Evolutionary conservation across 2,797 vertebrate genomes (phyloP).

Genomic region (Tokudaia tokunoshimensis): DNA sequence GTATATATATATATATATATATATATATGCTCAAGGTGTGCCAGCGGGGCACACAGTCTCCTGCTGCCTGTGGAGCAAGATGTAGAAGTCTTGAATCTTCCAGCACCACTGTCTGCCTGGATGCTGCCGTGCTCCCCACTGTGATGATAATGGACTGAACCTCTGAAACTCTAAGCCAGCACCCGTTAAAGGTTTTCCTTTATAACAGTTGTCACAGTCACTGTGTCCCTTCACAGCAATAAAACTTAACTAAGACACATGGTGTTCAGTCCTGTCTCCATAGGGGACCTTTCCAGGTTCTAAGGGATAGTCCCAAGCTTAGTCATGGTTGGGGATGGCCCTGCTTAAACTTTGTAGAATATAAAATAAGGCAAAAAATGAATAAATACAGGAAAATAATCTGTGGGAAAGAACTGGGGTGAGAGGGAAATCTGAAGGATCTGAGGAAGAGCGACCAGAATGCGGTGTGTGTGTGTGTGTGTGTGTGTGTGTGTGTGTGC

Average conservation of each 20-base stretch:
- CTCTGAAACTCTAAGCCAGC: neutral
- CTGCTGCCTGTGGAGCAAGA: neutral
- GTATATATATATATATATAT: too few relatives aligned
- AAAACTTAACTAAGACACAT: neutral
- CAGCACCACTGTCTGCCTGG: neutral
- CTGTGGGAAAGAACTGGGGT: neutral
- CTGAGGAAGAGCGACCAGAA: neutral
- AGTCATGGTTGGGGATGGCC: neutral
- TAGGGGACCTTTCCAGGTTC: neutral
- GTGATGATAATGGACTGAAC: neutral
- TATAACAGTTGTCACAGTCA: neutral
- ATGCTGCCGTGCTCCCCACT: neutral
- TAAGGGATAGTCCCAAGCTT: neutral
- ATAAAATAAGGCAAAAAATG: neutral
- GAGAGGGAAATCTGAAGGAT: neutral
- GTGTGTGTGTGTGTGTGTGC: neutral
- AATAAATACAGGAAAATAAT: neutral
- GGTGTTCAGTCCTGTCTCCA: neutral
- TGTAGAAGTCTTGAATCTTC: neutral
- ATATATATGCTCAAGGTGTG: neutral
- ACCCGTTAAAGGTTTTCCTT: neutral
- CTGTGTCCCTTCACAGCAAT: neutral
- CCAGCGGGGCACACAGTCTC: neutral
- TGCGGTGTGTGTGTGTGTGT: neutral
- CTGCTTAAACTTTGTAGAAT: neutral